Evolutionary conservation across 2,797 vertebrate genomes (phyloP).

Genomic region (Eulemur albifrons): DNA sequence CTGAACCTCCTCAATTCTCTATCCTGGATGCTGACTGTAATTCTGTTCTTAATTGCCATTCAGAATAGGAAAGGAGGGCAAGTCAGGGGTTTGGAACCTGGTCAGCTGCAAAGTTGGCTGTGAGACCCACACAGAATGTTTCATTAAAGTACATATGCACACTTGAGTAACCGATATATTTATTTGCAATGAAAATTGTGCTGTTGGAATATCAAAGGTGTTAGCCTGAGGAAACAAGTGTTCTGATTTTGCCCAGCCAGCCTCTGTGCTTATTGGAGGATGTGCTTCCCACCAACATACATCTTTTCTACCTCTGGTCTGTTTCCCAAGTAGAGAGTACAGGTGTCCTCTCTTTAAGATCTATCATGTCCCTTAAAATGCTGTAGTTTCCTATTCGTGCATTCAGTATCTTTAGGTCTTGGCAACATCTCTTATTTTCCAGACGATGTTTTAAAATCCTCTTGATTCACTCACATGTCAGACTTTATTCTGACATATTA

Average conservation of each 20-base stretch:
- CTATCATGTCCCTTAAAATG: slow-evolving; percentile 23
- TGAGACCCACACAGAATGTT: slow-evolving; percentile 41
- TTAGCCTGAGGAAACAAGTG: slow-evolving; percentile 19
- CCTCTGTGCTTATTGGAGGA: neutral
- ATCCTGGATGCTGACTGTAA: slow-evolving; percentile 61
- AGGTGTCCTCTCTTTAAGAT: neutral
- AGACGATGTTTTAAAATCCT: slow-evolving; percentile 54
- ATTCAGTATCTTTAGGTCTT: slow-evolving; percentile 2
- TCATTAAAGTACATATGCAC: slow-evolving; percentile 46
- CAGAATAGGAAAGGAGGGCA: slow-evolving; percentile 18
- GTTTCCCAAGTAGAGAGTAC: neutral
- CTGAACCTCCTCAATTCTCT: slow-evolving; percentile 69
- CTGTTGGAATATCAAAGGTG: slow-evolving; percentile 42
- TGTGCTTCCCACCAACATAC: neutral
- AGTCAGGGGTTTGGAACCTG: slow-evolving; percentile 55
- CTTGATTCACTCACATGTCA: slow-evolving; percentile 31
- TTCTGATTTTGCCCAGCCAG: slow-evolving; percentile 45
- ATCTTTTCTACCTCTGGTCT: neutral
- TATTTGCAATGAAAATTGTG: slow-evolving; percentile 53
- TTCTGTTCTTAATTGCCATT: slow-evolving; percentile 62
- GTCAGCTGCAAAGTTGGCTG: slow-evolving; percentile 59
- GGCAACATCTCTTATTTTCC: slow-evolving; percentile 49
- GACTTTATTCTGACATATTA: slow-evolving; percentile 53
- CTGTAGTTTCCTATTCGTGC: neutral
- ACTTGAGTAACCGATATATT: slow-evolving; percentile 58